These are phyloP conservation scores for Cryptus viduatorius DNA, from an alignment of 2,888 invertebrate genomes.

Conservation along the genomic window DNA sequence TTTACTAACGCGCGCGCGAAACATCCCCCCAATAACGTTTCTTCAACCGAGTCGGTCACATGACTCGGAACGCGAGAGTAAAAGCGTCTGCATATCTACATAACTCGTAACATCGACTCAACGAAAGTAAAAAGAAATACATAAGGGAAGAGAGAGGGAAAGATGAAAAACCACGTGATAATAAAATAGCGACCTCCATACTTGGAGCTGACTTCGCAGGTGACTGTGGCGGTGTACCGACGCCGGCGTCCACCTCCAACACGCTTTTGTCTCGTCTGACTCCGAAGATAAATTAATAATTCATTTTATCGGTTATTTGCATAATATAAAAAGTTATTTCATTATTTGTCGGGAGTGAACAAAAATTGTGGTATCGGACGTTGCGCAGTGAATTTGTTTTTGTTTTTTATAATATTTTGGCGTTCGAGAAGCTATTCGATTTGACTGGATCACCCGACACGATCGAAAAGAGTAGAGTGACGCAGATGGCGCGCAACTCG, in stretches of 20 bases:
- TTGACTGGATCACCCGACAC: not conserved
- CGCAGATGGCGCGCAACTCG: conserved; percentile 65
- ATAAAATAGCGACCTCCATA: conserved; percentile 11
- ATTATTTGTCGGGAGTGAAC: not conserved
- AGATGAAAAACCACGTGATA: conserved; percentile 61
- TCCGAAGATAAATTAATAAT: not conserved
- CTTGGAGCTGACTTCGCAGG: conserved; percentile 8
- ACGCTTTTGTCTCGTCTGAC: not conserved
- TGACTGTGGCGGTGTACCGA: conserved; percentile 17
- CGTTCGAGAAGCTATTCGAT: not conserved
- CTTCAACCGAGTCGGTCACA: not conserved
- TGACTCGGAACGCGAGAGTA: not conserved
- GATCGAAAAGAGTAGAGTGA: conserved; percentile 9
- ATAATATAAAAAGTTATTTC: not conserved
- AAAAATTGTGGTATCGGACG: not conserved
- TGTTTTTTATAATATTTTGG: not conserved
- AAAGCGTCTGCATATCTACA: not conserved
- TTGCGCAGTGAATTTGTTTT: not conserved
- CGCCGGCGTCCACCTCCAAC: not conserved
- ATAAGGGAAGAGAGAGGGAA: conserved; percentile 54
- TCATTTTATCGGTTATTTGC: not conserved
- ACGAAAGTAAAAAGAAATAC: not conserved
- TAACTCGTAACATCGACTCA: conserved; percentile 58
- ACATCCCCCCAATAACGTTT: not conserved
- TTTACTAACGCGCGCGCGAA: not conserved